A percentile compares a stretch with the other conserved stretches of the same genome.
These are phyloP conservation scores for Pelobates cultripes DNA, from an alignment of 2,797 vertebrate genomes.

Conservation along the genomic window DNA sequence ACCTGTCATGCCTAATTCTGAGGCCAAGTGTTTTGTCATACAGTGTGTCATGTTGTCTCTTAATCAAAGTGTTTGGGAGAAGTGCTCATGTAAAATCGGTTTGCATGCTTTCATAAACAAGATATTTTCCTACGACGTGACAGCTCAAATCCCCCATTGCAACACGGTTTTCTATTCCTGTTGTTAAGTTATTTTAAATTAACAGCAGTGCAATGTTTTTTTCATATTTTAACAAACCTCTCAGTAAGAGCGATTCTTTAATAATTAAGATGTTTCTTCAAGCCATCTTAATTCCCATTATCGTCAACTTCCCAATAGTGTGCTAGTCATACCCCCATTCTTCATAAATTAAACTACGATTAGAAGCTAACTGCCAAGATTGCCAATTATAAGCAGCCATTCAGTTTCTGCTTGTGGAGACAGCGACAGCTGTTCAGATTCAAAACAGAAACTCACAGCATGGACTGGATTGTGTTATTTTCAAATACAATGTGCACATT, in stretches of 20 bases:
- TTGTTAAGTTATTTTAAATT: background rate
- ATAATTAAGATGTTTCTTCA: background rate
- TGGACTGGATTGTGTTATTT: no score
- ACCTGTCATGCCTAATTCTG: slow-evolving; percentile 26
- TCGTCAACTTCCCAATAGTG: background rate
- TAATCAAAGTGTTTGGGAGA: background rate
- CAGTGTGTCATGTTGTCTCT: background rate
- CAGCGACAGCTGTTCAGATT: background rate
- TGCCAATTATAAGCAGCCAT: background rate
- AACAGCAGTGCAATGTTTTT: background rate
- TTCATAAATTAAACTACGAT: background rate
- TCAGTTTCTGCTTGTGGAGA: background rate
- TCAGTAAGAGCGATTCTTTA: background rate
- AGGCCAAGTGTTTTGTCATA: slow-evolving; percentile 7
- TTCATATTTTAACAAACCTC: background rate
- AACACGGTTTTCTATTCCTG: background rate
- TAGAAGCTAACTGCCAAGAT: background rate
- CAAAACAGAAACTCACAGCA: background rate
- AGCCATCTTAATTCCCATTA: background rate
- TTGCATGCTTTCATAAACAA: background rate
- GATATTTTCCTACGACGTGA: background rate
- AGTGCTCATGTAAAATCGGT: background rate
- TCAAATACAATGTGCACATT: no score
- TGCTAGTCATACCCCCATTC: background rate
- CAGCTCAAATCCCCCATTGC: background rate